phyloP scores from a whole-genome alignment of 2,888 invertebrate genomes.

The Polydrusus cervinus region DNA sequence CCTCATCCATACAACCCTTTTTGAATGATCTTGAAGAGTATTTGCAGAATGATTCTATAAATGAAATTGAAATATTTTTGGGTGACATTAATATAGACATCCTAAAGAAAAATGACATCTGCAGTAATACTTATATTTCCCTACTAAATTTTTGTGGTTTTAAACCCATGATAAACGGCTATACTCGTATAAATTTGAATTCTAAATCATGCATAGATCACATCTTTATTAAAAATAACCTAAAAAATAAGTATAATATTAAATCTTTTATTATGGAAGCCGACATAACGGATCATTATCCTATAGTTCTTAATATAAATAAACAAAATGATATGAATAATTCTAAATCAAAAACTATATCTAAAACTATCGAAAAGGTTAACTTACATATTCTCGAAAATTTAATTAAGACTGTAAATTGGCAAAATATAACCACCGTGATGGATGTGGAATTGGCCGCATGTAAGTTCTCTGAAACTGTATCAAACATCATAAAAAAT shows the following conservation, averaged over 20 bases:
- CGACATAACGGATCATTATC: background rate
- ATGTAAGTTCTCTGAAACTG: background rate
- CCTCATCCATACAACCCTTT: constrained; percentile 18
- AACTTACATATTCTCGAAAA: background rate
- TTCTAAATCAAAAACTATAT: background rate
- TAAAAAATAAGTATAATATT: constrained; percentile 20
- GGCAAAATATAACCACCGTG: background rate
- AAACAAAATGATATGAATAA: background rate
- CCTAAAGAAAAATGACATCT: background rate
- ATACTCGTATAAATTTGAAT: constrained; percentile 6
- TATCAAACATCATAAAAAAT: constrained; percentile 1
- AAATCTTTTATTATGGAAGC: background rate
- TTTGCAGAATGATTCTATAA: constrained; percentile 10
- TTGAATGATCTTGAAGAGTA: constrained; percentile 11
- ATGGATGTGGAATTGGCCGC: background rate
- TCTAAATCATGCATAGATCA: constrained; percentile 23
- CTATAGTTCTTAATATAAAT: background rate
- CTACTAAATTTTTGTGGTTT: constrained; percentile 4
- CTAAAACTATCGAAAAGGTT: background rate
- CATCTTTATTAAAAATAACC: constrained; percentile 21
- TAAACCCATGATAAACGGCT: background rate
- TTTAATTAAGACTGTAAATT: background rate
- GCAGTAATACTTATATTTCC: constrained; percentile 9
- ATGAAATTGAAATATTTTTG: constrained; percentile 25
- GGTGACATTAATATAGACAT: constrained; percentile 28